phyloP scores from a whole-genome alignment of 92 coral and sea anemone genomes.

The Zoanthus sansibaricus region DNA sequence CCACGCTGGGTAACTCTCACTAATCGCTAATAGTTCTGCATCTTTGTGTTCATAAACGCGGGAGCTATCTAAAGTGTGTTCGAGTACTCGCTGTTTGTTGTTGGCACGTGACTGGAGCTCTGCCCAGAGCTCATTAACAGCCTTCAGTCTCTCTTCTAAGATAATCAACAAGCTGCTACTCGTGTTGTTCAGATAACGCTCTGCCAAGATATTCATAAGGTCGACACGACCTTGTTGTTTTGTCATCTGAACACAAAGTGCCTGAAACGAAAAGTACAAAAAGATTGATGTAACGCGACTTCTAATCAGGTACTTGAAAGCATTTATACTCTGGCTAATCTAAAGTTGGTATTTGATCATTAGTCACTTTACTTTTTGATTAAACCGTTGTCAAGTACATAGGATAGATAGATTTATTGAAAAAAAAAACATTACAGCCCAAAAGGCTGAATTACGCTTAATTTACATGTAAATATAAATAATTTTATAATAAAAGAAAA shows the following conservation, averaged over 20 bases:
- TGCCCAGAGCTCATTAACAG: slow-evolving; percentile 90
- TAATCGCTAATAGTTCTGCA: slow-evolving; percentile 70
- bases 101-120: slow-evolving; percentile 87
- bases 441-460: too few species aligned
- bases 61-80: slow-evolving; percentile 70
- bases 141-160: slow-evolving; percentile 89
- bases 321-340: too few species aligned
- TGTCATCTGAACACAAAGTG: slow-evolving; percentile 93
- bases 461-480: too few species aligned
- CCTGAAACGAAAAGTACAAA: slow-evolving; percentile 50
- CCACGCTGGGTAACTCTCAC: slow-evolving; percentile 88
- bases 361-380: too few species aligned
- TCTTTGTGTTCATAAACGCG: slow-evolving; percentile 31
- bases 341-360: too few species aligned
- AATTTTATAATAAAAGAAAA: too few species aligned
- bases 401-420: too few species aligned
- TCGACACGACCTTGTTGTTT: slow-evolving; percentile 90
- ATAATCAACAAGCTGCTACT: slow-evolving; percentile 87
- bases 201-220: slow-evolving; percentile 85
- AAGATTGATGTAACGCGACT: too few species aligned
- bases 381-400: too few species aligned
- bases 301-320: too few species aligned
- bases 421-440: too few species aligned
- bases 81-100: slow-evolving; percentile 81
- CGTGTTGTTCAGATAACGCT: slow-evolving; percentile 69